Conservation (phyloP, 2,113 vertebrate species). For the Spilogale gracilis region DNA sequence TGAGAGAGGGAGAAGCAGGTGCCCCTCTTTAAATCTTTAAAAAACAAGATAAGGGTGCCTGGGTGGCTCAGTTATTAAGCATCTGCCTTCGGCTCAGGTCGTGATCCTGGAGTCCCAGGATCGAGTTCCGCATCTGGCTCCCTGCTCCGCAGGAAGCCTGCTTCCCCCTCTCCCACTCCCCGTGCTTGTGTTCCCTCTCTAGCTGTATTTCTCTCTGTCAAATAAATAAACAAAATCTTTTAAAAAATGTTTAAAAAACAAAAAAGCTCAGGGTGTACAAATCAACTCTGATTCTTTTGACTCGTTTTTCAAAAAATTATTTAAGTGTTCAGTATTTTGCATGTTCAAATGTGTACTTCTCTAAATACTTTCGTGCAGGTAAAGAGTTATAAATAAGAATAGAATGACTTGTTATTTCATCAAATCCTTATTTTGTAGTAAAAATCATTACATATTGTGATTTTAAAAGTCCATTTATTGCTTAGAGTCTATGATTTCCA, state of each 20-base stretch:
- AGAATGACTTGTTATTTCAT: conserved; percentile 25
- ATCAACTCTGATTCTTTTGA: conserved; percentile 9
- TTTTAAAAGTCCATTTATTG: not conserved
- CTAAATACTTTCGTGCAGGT: conserved; percentile 13
- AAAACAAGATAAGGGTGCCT: too few relatives aligned
- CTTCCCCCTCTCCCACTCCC: too few relatives aligned
- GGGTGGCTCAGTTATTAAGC: too few relatives aligned
- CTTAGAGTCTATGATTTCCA: not conserved
- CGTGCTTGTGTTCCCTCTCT: too few relatives aligned
- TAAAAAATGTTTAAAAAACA: not conserved
- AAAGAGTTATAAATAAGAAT: not conserved
- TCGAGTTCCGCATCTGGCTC: too few relatives aligned
- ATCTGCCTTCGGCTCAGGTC: too few relatives aligned
- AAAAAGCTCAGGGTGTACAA: not conserved
- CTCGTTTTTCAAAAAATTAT: not conserved
- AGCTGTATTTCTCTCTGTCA: too few relatives aligned
- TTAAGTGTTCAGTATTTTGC: not conserved
- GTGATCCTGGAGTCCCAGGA: too few relatives aligned
- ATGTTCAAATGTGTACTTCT: not conserved
- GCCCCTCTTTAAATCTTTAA: too few relatives aligned
- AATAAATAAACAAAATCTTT: too few relatives aligned
- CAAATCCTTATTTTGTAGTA: not conserved
- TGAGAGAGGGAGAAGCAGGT: too few relatives aligned
- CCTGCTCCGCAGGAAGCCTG: too few relatives aligned
- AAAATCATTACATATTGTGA: not conserved